Evolutionary conservation across 1,140 invertebrate genomes (phyloP), one percentile per base, ranked within the genome.

Genomic region (Zaprionus inermis): DNA sequence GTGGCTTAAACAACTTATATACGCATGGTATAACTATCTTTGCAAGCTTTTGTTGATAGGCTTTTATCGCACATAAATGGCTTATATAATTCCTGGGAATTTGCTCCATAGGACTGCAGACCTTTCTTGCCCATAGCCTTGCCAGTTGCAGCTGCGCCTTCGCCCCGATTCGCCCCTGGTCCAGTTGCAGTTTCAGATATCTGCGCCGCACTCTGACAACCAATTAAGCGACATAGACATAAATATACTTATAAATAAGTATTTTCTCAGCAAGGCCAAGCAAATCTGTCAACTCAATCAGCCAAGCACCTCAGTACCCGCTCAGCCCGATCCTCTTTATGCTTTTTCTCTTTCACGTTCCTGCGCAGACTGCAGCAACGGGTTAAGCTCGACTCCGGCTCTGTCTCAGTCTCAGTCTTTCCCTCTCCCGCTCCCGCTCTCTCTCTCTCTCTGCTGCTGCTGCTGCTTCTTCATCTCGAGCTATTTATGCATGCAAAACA

Each of bases 401-500:
- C 20, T n/a, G 49, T 20, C 32, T 16, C 59, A 22, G 18, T 16
- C 16, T 51, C 30, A 4, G 6, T 7, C 38, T 16, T 2, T 14
- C 36, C 2, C n/a, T 44, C 38, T 18, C 10, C 20, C 16, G 24
- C 9, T 38, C 16, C 24, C 22, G 16, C 18, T 56, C 9, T 5
- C 10, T 20, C 36, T 32, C 11, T 18, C 9, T n/a, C n/a, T n/a
- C n/a, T n/a, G n/a, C n/a, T n/a, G n/a, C n/a, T n/a, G n/a, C n/a
- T 16, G 22, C 1, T 5, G 44, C 52, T 44, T 41, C 41, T 52
- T 34, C 22, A 11, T 57, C 55, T 22, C 20, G 60, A 51, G 54
- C 78, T 84, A 83, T 49, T 88, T 88, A 89, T 78, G 78, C 85
- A 88, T 88, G 84, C 83, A 72, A 81, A 88, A 78, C 83, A 88